Conservation (phyloP, 2,113 vertebrate genomes). For the Melanocharis versteri region DNA sequence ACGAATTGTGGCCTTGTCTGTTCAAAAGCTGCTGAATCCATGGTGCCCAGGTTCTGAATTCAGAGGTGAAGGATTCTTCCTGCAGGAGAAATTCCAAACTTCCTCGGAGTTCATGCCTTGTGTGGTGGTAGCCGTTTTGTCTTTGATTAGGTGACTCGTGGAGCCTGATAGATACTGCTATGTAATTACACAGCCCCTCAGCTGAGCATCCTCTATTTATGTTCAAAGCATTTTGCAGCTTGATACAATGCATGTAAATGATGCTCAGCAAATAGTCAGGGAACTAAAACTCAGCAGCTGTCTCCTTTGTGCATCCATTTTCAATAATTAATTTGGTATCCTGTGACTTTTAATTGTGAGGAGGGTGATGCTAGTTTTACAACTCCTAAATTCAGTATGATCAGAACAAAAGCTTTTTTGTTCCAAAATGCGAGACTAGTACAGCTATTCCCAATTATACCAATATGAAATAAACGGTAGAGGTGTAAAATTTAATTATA, state of each 20-base stretch:
- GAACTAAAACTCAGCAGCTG: not conserved
- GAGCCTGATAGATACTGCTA: not conserved
- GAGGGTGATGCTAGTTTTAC: not conserved
- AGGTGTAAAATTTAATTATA: not conserved
- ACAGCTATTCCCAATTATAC: not conserved
- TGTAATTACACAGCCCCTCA: not conserved
- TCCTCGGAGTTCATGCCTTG: fast-evolving
- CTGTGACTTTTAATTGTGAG: not conserved
- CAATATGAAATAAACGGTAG: not conserved
- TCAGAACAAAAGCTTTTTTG: not conserved
- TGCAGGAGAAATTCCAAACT: not conserved
- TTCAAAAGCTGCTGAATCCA: not conserved
- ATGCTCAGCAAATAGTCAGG: not conserved
- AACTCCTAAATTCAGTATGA: not conserved
- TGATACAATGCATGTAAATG: not conserved
- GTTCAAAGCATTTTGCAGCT: not conserved
- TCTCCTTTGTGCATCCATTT: not conserved
- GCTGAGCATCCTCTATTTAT: not conserved
- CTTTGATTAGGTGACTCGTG: not conserved
- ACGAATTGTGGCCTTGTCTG: not conserved
- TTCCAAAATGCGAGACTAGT: not conserved
- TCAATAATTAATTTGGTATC: conserved; percentile 17
- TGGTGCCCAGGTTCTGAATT: not conserved
- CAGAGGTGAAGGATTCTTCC: not conserved
- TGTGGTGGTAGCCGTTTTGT: not conserved